Percentiles rank a stretch among this genome's conserved stretches.
These are phyloP conservation scores for Nothobranchius furzeri DNA, from an alignment of 2,113 vertebrate species.

Conservation along the genomic window DNA sequence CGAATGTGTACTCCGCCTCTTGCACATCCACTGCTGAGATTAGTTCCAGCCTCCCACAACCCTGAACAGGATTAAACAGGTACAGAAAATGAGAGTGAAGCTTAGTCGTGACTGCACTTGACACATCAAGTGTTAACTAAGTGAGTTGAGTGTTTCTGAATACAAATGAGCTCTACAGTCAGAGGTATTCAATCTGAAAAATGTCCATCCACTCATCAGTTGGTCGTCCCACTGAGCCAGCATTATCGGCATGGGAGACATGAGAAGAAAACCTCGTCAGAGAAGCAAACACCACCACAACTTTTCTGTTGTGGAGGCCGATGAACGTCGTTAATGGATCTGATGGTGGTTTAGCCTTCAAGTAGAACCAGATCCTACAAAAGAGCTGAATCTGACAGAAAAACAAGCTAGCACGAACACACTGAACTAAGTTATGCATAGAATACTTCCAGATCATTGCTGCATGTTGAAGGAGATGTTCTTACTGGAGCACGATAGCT, in stretches of 20 bases:
- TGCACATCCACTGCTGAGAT: neutral
- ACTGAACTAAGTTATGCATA: constrained; percentile 34
- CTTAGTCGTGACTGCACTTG: neutral
- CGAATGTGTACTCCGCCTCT: neutral
- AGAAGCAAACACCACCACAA: constrained; percentile 57
- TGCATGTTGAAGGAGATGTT: constrained; percentile 21
- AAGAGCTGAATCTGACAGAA: constrained; percentile 46
- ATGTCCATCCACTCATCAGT: constrained; percentile 36
- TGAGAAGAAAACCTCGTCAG: constrained; percentile 36
- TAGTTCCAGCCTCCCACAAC: neutral
- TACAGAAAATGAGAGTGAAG: no score
- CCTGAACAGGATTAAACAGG: neutral
- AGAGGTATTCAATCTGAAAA: constrained; percentile 33
- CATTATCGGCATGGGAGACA: constrained; percentile 39
- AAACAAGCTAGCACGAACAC: constrained; percentile 36
- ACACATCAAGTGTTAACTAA: neutral
- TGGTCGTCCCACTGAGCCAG: constrained; percentile 36
- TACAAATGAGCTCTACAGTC: neutral
- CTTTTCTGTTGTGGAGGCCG: constrained; percentile 48
- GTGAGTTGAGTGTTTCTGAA: neutral
- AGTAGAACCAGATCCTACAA: constrained; percentile 57
- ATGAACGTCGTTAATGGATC: constrained; percentile 62
- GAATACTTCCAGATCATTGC: constrained; percentile 29
- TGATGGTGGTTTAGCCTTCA: constrained; percentile 41
- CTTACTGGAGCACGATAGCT: constrained; percentile 37